A percentile compares a stretch with the other conserved stretches of the same genome.
Evolutionary conservation across 1,140 invertebrate species (phyloP).

Genomic region (Magallana angulata): DNA sequence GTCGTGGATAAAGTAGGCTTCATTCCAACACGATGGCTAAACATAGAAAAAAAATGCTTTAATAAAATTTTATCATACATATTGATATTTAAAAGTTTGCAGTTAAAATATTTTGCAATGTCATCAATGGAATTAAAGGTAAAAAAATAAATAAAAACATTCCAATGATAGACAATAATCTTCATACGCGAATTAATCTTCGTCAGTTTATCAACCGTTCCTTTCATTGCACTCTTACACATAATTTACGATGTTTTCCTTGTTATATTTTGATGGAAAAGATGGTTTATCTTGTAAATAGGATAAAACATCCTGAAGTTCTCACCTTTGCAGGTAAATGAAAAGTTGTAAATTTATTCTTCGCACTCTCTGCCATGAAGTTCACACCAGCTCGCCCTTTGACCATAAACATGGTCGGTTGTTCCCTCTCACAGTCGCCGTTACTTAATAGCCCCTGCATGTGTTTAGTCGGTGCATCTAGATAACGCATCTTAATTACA

Average conservation of each 20-base stretch:
- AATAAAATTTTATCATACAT: not conserved
- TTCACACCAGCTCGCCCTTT: constrained; percentile 42
- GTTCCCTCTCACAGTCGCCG: constrained; percentile 40
- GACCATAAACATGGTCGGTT: constrained; percentile 43
- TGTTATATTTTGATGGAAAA: too few relatives aligned
- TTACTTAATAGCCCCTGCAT: constrained; percentile 35
- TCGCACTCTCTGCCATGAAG: constrained; percentile 49
- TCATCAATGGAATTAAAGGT: not conserved
- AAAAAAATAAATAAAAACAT: too few relatives aligned
- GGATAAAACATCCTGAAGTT: not conserved
- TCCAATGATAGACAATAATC: too few relatives aligned
- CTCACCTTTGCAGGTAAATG: constrained; percentile 47
- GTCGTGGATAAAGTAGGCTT: constrained; percentile 38
- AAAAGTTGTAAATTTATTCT: constrained; percentile 41
- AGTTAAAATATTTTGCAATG: not conserved
- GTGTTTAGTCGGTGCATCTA: constrained; percentile 5
- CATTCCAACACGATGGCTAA: constrained; percentile 16
- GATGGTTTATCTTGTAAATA: not conserved
- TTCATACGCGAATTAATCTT: too few relatives aligned
- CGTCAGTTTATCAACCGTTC: too few relatives aligned
- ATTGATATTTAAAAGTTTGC: not conserved
- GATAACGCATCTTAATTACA: constrained; percentile 39
- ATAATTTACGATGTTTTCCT: too few relatives aligned
- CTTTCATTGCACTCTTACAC: too few relatives aligned
- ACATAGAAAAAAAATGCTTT: not conserved